Base-by-base conservation (phyloP, 1,140 invertebrate species). In the Brachionus plicatilis region DNA sequence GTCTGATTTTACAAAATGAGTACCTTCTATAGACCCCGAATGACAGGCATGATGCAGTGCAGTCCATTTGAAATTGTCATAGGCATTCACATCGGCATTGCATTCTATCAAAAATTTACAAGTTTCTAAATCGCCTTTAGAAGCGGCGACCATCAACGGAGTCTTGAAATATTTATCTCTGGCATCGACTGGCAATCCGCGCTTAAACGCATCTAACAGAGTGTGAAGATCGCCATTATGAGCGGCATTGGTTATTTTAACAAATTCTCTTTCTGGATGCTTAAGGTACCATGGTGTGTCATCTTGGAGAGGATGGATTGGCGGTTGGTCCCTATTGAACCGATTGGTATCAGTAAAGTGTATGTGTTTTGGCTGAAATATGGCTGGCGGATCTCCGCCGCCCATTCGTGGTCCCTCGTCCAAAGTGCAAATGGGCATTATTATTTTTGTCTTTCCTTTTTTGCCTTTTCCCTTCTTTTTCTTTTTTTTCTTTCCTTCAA, bases 21-120 rank as follows among this genome's bases (percentile, higher is more conserved):
- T 80, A 80, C 76, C 76, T 33, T 84, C 83, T 24, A 75, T 6
- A 43, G 17, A 41, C 14, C 90, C 90, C 17, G 87, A 85, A 85
- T 90, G 89, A 84, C 88, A 89, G 1, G 89, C 90, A 86, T 90
- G 89, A 84, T 90, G 90, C 27, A 90, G 83, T 7, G 90, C 88
- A 56, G 89, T 89, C 90, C 90, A 90, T 82, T 89, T 88, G 85
- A 90, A 90, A 85, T 90, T 90, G 83, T 90, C 90, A 68, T 86
- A 85, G 11, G 88, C 86, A 86, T 89, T 89, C 6, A 90, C 86
- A 80, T 86, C 84, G 17, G 90, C 90, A 45, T 89, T 88, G 80
- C 87, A 87, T 70, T 88, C 87, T 1, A 90, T 47, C 2, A 90
- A 86, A 85, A 88, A 89, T 84, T 87, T 88, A 80, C 87, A 88